phyloP scores from a whole-genome alignment of 2,888 invertebrate genomes.

The Dasypolia templi region DNA sequence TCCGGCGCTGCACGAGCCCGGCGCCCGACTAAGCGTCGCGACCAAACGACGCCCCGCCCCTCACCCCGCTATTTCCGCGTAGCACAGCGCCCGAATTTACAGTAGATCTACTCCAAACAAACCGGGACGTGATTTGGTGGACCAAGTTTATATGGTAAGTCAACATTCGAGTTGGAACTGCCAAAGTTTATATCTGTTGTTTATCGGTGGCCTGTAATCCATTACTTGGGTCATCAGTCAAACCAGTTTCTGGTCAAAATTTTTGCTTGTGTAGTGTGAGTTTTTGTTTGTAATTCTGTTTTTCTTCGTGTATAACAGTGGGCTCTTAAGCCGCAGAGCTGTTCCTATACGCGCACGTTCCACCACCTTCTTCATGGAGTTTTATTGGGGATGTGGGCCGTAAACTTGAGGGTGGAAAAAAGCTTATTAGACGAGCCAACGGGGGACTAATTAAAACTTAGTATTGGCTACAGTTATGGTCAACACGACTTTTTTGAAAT shows the following conservation, averaged over 20 bases:
- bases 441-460: constrained; percentile 78
- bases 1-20: constrained; percentile 88
- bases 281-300: constrained; percentile 49
- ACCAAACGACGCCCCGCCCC: constrained; percentile 71
- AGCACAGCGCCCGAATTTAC: constrained; percentile 54
- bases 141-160: constrained; percentile 50
- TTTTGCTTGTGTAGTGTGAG: not conserved
- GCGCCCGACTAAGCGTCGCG: constrained; percentile 88
- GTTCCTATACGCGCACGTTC: constrained; percentile 65
- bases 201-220: constrained; percentile 36
- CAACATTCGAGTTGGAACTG: constrained; percentile 51
- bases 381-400: constrained; percentile 82
- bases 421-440: constrained; percentile 75
- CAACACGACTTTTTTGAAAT: constrained; percentile 51
- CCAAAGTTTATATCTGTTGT: constrained; percentile 34
- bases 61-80: constrained; percentile 62
- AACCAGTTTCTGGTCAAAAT: constrained; percentile 16
- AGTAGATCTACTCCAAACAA: constrained; percentile 64
- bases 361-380: constrained; percentile 76
- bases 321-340: constrained; percentile 59
- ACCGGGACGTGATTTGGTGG: constrained; percentile 43
- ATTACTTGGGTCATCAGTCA: constrained; percentile 52
- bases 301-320: constrained; percentile 30
- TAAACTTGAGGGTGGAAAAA: constrained; percentile 80
- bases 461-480: constrained; percentile 63